Percentiles rank a stretch among this genome's conserved stretches.
Conservation (phyloP, 1,140 invertebrate species). For the Habropoda laboriosa region DNA sequence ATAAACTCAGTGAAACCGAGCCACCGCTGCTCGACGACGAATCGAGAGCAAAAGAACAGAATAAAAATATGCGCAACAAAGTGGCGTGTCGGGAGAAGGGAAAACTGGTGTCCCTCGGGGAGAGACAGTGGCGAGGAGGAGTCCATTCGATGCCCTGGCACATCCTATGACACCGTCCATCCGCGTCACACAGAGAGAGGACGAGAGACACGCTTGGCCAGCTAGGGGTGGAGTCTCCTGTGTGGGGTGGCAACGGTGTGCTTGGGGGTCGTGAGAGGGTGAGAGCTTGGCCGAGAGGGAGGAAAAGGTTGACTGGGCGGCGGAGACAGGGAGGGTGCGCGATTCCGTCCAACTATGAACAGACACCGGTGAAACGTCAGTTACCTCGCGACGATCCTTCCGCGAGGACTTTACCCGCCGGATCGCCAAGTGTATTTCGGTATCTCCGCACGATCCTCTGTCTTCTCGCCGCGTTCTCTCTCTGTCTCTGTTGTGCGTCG, state of each 20-base stretch:
- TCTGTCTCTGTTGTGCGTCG: too few species aligned
- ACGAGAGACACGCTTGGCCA: slow-evolving; percentile 26
- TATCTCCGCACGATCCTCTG: too few species aligned
- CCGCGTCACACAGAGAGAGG: slow-evolving; percentile 47
- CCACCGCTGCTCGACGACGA: too few species aligned
- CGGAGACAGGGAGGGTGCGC: slow-evolving; percentile 69
- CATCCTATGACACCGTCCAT: slow-evolving; percentile 54
- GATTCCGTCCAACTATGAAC: slow-evolving; percentile 71
- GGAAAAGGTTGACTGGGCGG: slow-evolving; percentile 50
- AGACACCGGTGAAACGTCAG: slow-evolving; percentile 73
- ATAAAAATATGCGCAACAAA: too few species aligned
- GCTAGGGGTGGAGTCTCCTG: slow-evolving; percentile 59
- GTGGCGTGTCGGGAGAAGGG: too few species aligned
- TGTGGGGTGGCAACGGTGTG: slow-evolving; percentile 56
- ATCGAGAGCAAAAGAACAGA: too few species aligned
- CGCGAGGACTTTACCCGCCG: slow-evolving; percentile 70
- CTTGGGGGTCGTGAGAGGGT: slow-evolving; percentile 57
- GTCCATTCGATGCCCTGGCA: slow-evolving; percentile 51
- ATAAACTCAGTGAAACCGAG: too few species aligned
- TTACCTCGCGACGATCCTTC: slow-evolving; percentile 78
- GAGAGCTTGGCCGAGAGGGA: slow-evolving; percentile 46
- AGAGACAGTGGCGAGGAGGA: slow-evolving; percentile 50
- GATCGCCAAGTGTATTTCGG: not conserved
- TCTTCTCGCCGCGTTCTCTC: too few species aligned
- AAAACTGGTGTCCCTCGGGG: too few species aligned